Evolutionary conservation across 2,888 invertebrate genomes (phyloP).

Genomic region (Linhomoeus sp.): DNA sequence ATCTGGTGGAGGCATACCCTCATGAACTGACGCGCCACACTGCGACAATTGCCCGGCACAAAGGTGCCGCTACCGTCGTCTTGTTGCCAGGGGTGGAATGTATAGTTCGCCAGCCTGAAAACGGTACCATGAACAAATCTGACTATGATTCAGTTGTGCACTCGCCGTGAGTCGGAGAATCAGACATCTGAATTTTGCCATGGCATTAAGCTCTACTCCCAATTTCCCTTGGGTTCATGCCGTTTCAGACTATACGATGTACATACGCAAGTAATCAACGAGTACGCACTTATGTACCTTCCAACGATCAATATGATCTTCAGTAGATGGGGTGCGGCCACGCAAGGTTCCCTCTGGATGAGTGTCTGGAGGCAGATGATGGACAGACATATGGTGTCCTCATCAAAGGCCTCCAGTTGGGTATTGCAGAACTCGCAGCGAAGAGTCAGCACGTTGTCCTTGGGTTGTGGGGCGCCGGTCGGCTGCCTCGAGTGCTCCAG

Average conservation of each 20-base stretch:
- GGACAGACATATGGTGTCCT: slow-evolving; percentile 82
- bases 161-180: no score
- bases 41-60: slow-evolving; percentile 76
- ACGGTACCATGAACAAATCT: no score
- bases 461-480: no score
- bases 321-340: slow-evolving; percentile 76
- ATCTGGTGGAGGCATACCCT: slow-evolving; percentile 87
- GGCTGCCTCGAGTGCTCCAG: no score
- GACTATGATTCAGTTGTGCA: no score
- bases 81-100: slow-evolving; percentile 24
- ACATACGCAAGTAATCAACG: no score
- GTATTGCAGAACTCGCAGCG: slow-evolving; percentile 72
- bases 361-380: slow-evolving; percentile 83
- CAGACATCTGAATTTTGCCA: no score
- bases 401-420: slow-evolving; percentile 71
- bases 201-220: no score
- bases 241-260: no score
- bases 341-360: slow-evolving; percentile 76
- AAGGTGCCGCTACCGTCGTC: slow-evolving; percentile 37
- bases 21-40: slow-evolving; percentile 87
- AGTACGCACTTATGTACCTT: slow-evolving; percentile 52
- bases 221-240: no score
- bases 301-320: slow-evolving; percentile 70
- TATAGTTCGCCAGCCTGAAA: slow-evolving; percentile 17
- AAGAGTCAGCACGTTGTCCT: slow-evolving; percentile 15